These are phyloP conservation scores for Tragelaphus buxtoni DNA, from an alignment of 2,113 vertebrate genomes.

Conservation along the genomic window DNA sequence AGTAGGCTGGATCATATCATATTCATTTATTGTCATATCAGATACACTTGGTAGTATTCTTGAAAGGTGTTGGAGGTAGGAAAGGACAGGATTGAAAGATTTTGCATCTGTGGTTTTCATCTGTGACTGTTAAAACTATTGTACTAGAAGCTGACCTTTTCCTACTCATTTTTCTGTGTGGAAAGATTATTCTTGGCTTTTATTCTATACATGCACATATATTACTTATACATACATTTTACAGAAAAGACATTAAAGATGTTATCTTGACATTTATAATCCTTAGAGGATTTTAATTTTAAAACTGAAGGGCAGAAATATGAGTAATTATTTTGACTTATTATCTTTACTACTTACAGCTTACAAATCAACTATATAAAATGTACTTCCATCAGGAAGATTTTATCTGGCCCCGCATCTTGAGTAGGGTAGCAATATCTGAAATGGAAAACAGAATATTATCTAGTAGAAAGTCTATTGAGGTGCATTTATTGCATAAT, in stretches of 20 bases:
- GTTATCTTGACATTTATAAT: neutral
- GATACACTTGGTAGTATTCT: neutral
- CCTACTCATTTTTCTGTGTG: neutral
- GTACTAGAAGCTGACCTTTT: neutral
- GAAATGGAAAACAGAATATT: neutral
- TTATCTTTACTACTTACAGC: neutral
- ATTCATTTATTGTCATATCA: neutral
- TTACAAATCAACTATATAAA: neutral
- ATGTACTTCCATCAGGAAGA: neutral
- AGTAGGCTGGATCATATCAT: neutral
- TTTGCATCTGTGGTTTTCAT: neutral
- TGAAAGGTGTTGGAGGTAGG: neutral
- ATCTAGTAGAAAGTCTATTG: neutral
- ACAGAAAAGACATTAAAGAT: neutral
- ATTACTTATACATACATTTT: neutral
- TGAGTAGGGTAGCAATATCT: neutral
- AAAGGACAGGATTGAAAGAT: neutral
- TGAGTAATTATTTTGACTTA: constrained; percentile 3
- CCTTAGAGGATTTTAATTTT: neutral
- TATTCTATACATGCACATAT: neutral
- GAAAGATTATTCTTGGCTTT: neutral
- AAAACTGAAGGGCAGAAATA: neutral
- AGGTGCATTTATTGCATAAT: neutral
- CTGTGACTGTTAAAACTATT: neutral
- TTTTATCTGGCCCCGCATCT: neutral